Evolutionary conservation across 2,888 invertebrate genomes (phyloP).

Genomic region (Ptychoptera contaminata): DNA sequence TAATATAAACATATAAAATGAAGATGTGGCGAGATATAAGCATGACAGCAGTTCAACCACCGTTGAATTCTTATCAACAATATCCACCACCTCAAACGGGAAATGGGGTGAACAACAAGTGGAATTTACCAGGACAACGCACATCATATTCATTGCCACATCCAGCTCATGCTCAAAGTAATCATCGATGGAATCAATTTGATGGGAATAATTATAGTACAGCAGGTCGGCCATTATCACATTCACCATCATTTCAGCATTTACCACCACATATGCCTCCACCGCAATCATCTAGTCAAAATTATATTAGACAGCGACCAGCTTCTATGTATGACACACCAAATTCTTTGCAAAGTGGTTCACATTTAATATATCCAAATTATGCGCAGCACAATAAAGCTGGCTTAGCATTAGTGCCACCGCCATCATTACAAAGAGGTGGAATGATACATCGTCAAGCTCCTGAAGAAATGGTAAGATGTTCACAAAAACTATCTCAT

Average conservation of each 20-base stretch:
- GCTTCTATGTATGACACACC: constrained; percentile 15
- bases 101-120: background rate
- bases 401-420: background rate
- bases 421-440: constrained; percentile 1
- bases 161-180: constrained; percentile 17
- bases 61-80: constrained; percentile 6
- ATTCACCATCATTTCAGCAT: constrained; percentile 14
- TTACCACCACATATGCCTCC: constrained; percentile 10
- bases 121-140: background rate
- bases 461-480: constrained; percentile 17
- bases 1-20: background rate
- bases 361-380: background rate
- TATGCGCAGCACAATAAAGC: constrained; percentile 8
- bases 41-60: constrained; percentile 6
- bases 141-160: constrained; percentile 16
- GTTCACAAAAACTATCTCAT: no score
- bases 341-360: constrained; percentile 8
- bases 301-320: constrained; percentile 9
- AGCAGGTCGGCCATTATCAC: constrained; percentile 6
- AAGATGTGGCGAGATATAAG: constrained; percentile 8
- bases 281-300: background rate
- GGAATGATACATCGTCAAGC: constrained; percentile 11
- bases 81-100: constrained; percentile 3
- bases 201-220: constrained; percentile 11
- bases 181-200: constrained; percentile 14